Evolutionary conservation across 2,797 vertebrate species (phyloP).

Genomic region (Amphiprion clarkii): DNA sequence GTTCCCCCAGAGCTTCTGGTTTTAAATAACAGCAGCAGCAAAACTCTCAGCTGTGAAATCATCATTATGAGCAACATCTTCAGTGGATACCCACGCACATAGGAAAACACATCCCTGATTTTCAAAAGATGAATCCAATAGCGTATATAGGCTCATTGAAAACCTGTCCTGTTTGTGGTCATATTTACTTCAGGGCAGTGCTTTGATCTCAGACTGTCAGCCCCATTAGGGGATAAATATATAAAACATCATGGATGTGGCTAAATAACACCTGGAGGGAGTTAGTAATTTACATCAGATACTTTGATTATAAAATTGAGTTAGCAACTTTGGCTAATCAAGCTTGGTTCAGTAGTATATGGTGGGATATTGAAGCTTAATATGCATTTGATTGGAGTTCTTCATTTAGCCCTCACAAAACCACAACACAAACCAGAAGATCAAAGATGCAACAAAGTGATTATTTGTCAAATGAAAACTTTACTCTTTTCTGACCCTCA

Average conservation of each 20-base stretch:
- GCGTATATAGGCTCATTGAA: conserved; percentile 13
- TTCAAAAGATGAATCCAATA: conserved; percentile 37
- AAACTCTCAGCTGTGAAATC: conserved; percentile 36
- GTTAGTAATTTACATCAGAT: conserved; percentile 14
- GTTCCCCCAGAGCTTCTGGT: conserved; percentile 46
- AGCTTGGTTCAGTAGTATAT: background rate
- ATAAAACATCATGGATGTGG: conserved; percentile 19
- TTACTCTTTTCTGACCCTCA: background rate
- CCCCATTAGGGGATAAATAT: conserved; percentile 31
- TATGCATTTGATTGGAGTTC: background rate
- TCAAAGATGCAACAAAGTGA: background rate
- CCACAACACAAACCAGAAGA: background rate
- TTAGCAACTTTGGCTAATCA: conserved; percentile 17
- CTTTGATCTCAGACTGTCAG: conserved; percentile 27
- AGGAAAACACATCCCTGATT: conserved; percentile 14
- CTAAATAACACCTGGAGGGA: conserved; percentile 11
- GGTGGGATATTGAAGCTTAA: background rate
- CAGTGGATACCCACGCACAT: conserved; percentile 12
- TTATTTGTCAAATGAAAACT: background rate
- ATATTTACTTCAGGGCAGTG: conserved; percentile 1
- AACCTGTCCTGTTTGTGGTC: background rate
- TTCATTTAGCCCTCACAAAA: background rate
- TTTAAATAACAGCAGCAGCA: conserved; percentile 62
- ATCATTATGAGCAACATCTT: conserved; percentile 46
- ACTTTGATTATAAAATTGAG: background rate